Percentiles rank a stretch among this genome's conserved stretches.
phyloP scores from a whole-genome alignment of 2,888 invertebrate genomes.

The Bembecia ichneumoniformis region DNA sequence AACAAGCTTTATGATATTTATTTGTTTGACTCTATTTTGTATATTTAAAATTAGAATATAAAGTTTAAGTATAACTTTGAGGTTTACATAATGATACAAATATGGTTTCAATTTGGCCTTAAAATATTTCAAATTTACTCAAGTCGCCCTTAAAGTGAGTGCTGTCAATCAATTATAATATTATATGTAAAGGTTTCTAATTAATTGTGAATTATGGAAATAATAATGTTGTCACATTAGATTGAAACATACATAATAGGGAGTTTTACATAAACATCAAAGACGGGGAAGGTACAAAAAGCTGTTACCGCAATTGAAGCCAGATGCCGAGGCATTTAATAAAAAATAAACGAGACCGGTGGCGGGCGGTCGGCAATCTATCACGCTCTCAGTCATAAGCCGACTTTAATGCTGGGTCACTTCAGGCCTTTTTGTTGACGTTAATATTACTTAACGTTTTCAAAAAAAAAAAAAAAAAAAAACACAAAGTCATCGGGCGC shows the following conservation, averaged over 20 bases:
- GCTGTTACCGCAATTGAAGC: slow-evolving; percentile 56
- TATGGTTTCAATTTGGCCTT: no score
- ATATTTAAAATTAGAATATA: no score
- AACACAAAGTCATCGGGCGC: slow-evolving; percentile 48
- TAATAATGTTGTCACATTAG: no score
- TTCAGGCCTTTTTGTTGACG: slow-evolving; percentile 66
- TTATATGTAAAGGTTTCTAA: no score
- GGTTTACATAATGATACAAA: no score
- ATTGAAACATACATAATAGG: not conserved
- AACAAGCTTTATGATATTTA: no score
- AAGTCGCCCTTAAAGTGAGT: no score
- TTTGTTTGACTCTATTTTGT: no score
- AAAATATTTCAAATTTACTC: no score
- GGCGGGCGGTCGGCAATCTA: slow-evolving; percentile 53
- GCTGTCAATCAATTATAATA: no score
- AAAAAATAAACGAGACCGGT: slow-evolving; percentile 55
- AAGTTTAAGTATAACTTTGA: no score
- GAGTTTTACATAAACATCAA: slow-evolving; percentile 28
- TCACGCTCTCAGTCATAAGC: slow-evolving; percentile 65
- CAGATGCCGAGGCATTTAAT: slow-evolving; percentile 58
- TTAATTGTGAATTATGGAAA: no score
- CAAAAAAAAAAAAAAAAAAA: slow-evolving; percentile 49
- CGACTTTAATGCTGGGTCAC: slow-evolving; percentile 70
- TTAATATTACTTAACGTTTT: slow-evolving; percentile 58
- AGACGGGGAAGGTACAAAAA: slow-evolving; percentile 33